phyloP scores from a whole-genome alignment of 1,140 invertebrate genomes.

The Panagrolaimus sp. region DNA sequence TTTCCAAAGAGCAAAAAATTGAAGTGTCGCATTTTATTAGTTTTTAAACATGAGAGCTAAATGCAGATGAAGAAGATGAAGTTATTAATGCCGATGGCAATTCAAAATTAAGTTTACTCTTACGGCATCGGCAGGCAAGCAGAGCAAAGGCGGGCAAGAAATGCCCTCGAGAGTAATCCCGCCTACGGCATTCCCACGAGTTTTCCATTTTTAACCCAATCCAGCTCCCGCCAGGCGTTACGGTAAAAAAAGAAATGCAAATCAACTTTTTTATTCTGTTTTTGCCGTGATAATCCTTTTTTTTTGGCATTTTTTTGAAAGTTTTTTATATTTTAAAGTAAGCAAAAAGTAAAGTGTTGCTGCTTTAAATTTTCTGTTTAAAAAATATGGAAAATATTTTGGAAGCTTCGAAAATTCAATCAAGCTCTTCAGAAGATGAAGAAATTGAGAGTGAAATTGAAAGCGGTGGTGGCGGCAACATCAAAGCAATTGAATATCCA shows the following conservation, averaged over 20 bases:
- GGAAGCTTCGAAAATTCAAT: too few relatives aligned
- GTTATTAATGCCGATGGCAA: constrained; percentile 14
- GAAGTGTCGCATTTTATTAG: constrained; percentile 16
- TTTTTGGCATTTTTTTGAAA: neutral
- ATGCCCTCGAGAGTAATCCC: neutral
- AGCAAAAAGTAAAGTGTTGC: neutral
- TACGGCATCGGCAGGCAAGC: neutral
- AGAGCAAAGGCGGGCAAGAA: too few relatives aligned
- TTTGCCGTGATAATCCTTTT: neutral
- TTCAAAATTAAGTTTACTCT: constrained; percentile 16
- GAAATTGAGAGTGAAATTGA: neutral
- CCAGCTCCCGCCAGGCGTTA: neutral
- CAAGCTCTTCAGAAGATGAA: neutral
- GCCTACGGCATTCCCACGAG: constrained; percentile 17
- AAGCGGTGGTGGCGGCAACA: neutral
- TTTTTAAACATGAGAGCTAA: neutral
- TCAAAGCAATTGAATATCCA: neutral
- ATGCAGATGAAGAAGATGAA: neutral
- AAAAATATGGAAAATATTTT: too few relatives aligned
- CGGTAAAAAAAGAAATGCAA: neutral
- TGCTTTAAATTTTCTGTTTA: neutral
- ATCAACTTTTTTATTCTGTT: neutral
- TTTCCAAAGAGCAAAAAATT: neutral
- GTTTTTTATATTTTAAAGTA: neutral
- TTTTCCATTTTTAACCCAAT: too few relatives aligned